Conservation (phyloP, 2,888 invertebrate species). For the Ophraella communa region DNA sequence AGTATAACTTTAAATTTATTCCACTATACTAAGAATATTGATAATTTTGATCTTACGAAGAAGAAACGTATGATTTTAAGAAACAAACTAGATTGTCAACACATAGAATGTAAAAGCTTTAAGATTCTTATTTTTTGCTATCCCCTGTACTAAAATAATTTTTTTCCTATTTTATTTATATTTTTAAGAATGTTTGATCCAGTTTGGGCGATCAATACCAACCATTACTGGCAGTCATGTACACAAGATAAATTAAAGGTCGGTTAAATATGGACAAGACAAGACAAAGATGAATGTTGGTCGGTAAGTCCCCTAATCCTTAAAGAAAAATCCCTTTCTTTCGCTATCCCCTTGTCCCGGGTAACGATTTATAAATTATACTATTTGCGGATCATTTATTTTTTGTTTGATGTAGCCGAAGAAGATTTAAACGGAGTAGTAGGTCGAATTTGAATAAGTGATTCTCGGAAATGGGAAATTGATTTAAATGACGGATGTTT, state of each 20-base stretch:
- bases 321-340: slow-evolving; percentile 28
- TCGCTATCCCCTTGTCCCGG: slow-evolving; percentile 22
- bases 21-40: too few relatives aligned
- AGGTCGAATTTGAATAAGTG: slow-evolving; percentile 25
- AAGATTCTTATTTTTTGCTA: too few relatives aligned
- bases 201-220: slow-evolving; percentile 29
- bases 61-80: too few relatives aligned
- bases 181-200: slow-evolving; percentile 29
- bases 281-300: slow-evolving; percentile 54
- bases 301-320: slow-evolving; percentile 10
- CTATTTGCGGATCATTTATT: slow-evolving; percentile 35
- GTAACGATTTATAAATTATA: slow-evolving; percentile 36
- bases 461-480: slow-evolving; percentile 11
- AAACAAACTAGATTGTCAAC: too few relatives aligned
- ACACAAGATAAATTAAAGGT: slow-evolving; percentile 54
- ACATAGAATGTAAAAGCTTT: too few relatives aligned
- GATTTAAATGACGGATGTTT: slow-evolving; percentile 8
- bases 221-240: slow-evolving; percentile 50
- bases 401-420: slow-evolving; percentile 23
- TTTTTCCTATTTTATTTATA: neutral
- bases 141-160: too few relatives aligned
- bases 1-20: too few relatives aligned
- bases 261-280: slow-evolving; percentile 53
- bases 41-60: too few relatives aligned
- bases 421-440: neutral